Base-by-base conservation (phyloP, 1,140 invertebrate genomes). In the Drosophila kanapiae region DNA sequence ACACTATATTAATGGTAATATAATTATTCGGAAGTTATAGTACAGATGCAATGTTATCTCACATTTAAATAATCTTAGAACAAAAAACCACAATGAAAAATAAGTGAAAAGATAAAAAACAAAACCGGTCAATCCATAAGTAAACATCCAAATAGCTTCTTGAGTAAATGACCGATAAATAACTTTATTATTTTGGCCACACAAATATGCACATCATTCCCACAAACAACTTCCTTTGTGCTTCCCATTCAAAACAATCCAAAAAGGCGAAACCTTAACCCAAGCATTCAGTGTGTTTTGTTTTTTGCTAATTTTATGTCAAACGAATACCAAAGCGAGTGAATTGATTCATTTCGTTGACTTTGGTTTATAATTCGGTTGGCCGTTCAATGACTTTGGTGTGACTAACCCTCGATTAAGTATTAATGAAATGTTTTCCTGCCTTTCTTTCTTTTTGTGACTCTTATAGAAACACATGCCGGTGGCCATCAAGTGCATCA, bases 401-500 rank as follows among this genome's bases (percentile, higher is more conserved):
- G 59, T 69, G 74, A 77, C 40, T 67, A 82, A 80, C 48, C 48
- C 48, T 51, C 31, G n/a, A 72, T 69, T 48, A 56, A 68, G 53
- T 77, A 75, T 57, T 90, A 76, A 91, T 86, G 75, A 64, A 37
- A 38, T 49, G 40, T 45, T 83, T 49, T 45, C 16, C 29, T 33
- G 33, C 76, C 75, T 78, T 82, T 54, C 18, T 23, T 37, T 37
- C 11, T n/a, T 10, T 37, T 56, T 38, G 4, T 9, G n/a, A 4
- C 14, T 75, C 72, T 95, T 96, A 43, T 94, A 99, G 98, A 96
- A 97, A 94, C 91, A 96, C 81, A 95, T 96, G 78, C 95, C 96
- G 13, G 98, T 99, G 58, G 99, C 99, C 51, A 99, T 99, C 49
- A 99, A 99, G 94, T 97, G 97, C 92, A 99, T 99, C 51, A 97